Evolutionary conservation across 2,888 invertebrate genomes (phyloP).

Genomic region (Tupiocoris notatus): DNA sequence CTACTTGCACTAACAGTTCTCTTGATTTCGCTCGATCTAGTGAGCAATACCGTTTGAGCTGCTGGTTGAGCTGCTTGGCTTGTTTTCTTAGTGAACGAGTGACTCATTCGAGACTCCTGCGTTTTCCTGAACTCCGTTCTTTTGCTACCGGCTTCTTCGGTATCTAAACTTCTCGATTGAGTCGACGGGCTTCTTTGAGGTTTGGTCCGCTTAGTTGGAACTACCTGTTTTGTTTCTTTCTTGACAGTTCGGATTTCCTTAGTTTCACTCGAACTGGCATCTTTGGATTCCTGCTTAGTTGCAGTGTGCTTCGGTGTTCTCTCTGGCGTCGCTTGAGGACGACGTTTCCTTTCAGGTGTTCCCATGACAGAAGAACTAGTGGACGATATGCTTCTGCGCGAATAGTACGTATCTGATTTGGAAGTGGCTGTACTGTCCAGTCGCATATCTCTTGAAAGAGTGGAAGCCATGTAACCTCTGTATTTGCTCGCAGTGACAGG

Average conservation of each 20-base stretch:
- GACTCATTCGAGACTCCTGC: background rate
- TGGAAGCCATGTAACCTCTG: slow-evolving; percentile 62
- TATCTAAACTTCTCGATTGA: background rate
- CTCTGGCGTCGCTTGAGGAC: background rate
- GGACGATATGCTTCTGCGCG: slow-evolving; percentile 31
- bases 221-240: background rate
- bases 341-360: slow-evolving; percentile 44
- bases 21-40: slow-evolving; percentile 8
- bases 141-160: background rate
- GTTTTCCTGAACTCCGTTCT: background rate
- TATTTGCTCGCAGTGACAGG: slow-evolving; percentile 6
- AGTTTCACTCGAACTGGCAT: background rate
- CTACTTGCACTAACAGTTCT: background rate
- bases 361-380: slow-evolving; percentile 36
- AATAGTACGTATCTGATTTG: slow-evolving; percentile 38
- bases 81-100: background rate
- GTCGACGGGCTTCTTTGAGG: slow-evolving; percentile 3
- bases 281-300: background rate
- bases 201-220: background rate
- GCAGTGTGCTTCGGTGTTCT: background rate
- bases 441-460: slow-evolving; percentile 60
- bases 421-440: slow-evolving; percentile 52
- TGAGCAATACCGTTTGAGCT: background rate
- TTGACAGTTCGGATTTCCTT: background rate
- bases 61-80: background rate